Evolutionary conservation across 2,888 invertebrate species (phyloP).

Genomic region (Scaptomyza parva): DNA sequence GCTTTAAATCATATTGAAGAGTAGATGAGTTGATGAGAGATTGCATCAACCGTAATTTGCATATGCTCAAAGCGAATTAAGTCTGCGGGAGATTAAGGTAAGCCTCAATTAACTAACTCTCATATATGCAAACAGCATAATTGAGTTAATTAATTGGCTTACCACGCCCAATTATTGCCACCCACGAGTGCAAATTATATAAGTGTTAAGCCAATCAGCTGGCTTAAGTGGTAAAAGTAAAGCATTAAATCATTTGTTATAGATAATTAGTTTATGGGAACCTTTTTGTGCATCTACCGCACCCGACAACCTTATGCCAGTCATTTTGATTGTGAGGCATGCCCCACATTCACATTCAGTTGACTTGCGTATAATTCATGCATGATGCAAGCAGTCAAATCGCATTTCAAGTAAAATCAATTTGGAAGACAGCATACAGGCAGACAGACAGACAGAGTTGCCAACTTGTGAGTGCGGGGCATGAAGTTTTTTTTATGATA

Average conservation of each 20-base stretch:
- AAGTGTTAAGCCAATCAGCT: constrained; percentile 7
- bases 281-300: constrained; percentile 9
- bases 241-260: constrained; percentile 29
- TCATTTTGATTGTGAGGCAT: constrained; percentile 28
- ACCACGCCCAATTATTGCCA: constrained; percentile 37
- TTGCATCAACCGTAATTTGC: constrained; percentile 19
- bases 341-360: constrained; percentile 31
- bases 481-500: constrained; percentile 2
- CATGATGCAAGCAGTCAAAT: constrained; percentile 34
- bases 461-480: constrained; percentile 11
- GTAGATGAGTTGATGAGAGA: constrained; percentile 42
- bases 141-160: constrained; percentile 34
- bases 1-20: constrained; percentile 5
- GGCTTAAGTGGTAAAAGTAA: constrained; percentile 3
- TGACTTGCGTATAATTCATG: constrained; percentile 20
- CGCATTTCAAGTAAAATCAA: constrained; percentile 43
- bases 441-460: too few species aligned
- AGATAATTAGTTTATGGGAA: constrained; percentile 38
- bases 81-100: constrained; percentile 25
- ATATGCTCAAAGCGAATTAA: constrained; percentile 8
- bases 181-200: constrained; percentile 35
- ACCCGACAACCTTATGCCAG: constrained; percentile 6
- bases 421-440: constrained; percentile 38
- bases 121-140: constrained; percentile 23
- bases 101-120: constrained; percentile 26